Evolutionary conservation across 2,797 vertebrate species (phyloP), one percentile per base, ranked within the genome.

Genomic region (Erithacus rubecula): DNA sequence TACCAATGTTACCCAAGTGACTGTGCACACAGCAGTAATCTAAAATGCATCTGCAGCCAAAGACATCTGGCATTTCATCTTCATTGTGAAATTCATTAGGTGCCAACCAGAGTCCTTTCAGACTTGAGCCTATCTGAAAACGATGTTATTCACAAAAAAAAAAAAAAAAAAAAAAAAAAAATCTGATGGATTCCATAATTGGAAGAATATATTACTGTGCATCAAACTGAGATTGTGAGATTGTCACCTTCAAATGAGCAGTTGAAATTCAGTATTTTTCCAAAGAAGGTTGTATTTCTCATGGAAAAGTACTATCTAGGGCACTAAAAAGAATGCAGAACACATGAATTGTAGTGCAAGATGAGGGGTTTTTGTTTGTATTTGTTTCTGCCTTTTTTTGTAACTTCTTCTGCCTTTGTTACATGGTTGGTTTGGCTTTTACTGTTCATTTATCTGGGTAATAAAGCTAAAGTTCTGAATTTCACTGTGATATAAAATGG

Each of bases 301-400:
- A 16, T 7, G 22, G 30, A 78, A 83, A 88, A 95, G 44, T 85
- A n/a, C 27, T 41, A 12, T 47, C 27, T 70, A 27, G 7, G 60
- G 9, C 23, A 49, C 9, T 37, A 77, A 65, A 11, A 67, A 52
- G 34, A 75, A 43, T 46, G 4, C 4, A 34, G 5, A 72, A 34
- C 19, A 12, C 21, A 69, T 41, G 11, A 93, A 68, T 30, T 0
- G 0, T 30, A 75, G 12, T 26, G 12, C 3, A 76, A 41, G 10
- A 6, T 4, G 8, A 4, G 4, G 2, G 3, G 4, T 11, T 18
- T 18, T 30, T 6, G 10, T 46, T 59, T 22, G 6, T 19, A 8
- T 60, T 47, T 29, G 12, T 0, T 39, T 71, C 46, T 39, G 5
- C 1, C 4, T n/a, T 55, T 55, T 12, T 55, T 12, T 41, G 41